A percentile compares a stretch with the other conserved stretches of the same genome.
These are phyloP conservation scores for Typhlichthys subterraneus DNA, from an alignment of 2,797 vertebrate genomes.

Conservation along the genomic window DNA sequence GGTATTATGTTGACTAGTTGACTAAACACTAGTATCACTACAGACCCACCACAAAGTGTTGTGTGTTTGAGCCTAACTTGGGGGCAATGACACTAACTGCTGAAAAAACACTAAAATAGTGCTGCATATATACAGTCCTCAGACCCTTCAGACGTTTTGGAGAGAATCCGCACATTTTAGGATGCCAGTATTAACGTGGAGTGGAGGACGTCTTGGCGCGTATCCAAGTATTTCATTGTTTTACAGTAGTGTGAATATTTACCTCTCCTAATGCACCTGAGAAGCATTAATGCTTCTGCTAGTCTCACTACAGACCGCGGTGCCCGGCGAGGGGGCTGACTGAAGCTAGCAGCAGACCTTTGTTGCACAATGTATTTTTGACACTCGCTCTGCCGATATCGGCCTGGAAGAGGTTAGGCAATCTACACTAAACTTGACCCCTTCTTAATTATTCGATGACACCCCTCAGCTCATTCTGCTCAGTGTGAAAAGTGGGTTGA, in stretches of 20 bases:
- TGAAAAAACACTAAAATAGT: constrained; percentile 25
- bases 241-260: constrained; percentile 37
- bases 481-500: constrained; percentile 22
- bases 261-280: constrained; percentile 24
- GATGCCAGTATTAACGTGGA: constrained; percentile 48
- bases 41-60: constrained; percentile 47
- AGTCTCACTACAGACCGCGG: constrained; percentile 46
- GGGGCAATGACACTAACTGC: constrained; percentile 39
- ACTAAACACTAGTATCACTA: constrained; percentile 35
- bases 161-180: constrained; percentile 22
- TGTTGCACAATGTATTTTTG: constrained; percentile 36
- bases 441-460: constrained; percentile 17
- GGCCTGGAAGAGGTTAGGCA: constrained; percentile 38
- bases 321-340: constrained; percentile 43
- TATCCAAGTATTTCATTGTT: constrained; percentile 54
- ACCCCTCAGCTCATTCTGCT: neutral
- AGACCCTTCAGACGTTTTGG: constrained; percentile 13
- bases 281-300: constrained; percentile 25
- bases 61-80: constrained; percentile 23
- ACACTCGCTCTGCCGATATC: neutral
- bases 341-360: constrained; percentile 19
- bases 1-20: constrained; percentile 42
- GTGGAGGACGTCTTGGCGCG: constrained; percentile 20
- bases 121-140: constrained; percentile 16
- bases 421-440: constrained; percentile 21